A percentile compares a stretch with the other conserved stretches of the same genome.
phyloP scores from a whole-genome alignment of 2,113 vertebrate species.

The Haemorhous mexicanus region DNA sequence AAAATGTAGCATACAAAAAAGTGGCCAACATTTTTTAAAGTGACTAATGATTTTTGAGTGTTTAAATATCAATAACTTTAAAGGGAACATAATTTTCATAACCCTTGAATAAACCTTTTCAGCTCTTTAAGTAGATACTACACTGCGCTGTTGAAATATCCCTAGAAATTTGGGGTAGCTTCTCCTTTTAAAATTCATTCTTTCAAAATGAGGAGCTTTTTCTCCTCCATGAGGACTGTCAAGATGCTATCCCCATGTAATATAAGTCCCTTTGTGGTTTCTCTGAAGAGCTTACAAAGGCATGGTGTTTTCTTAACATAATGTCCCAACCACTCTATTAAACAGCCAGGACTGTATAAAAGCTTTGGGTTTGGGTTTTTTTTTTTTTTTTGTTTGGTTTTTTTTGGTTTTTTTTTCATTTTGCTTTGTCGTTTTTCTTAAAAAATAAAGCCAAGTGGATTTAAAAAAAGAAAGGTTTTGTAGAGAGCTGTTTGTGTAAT shows the following conservation, averaged over 20 bases:
- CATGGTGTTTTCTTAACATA: not conserved
- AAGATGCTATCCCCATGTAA: not conserved
- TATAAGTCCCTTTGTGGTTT: not conserved
- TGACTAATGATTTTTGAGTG: conserved; percentile 43
- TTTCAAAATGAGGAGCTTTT: not conserved
- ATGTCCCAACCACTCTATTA: not conserved
- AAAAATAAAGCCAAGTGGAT: not conserved
- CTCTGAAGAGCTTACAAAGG: not conserved
- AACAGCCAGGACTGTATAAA: not conserved
- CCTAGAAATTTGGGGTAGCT: not conserved
- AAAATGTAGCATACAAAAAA: not conserved
- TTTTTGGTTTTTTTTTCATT: not conserved
- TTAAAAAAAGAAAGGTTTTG: not conserved
- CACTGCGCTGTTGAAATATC: not conserved
- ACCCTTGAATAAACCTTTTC: not conserved
- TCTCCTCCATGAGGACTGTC: not conserved
- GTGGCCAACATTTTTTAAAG: conserved; percentile 7
- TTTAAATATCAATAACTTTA: conserved; percentile 12
- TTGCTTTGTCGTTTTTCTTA: not conserved
- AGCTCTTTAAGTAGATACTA: not conserved
- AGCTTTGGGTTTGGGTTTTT: not conserved
- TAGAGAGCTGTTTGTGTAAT: not conserved
- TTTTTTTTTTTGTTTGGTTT: too few species aligned
- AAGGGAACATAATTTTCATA: not conserved
- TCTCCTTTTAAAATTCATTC: not conserved